Base-by-base conservation (phyloP, 2,113 vertebrate genomes). In the Stegastes partitus region DNA sequence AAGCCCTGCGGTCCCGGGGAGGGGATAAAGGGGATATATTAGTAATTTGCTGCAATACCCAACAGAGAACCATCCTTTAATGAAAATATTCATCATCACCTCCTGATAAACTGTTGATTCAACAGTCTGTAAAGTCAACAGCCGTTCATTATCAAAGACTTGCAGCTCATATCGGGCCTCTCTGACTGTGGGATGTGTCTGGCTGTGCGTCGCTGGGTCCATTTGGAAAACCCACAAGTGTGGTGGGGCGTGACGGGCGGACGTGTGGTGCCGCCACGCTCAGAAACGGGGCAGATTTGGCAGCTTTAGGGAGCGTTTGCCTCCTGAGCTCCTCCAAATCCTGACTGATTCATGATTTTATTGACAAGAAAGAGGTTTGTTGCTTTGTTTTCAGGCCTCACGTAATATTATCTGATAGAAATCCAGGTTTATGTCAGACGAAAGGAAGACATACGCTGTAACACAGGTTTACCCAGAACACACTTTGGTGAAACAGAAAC, bases 1-100 rank as follows among this genome's bases (percentile, higher is more conserved):
- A 89, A 90, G 77, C 69, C 78, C 77, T 76, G 71, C 56, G 84
- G 62, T 84, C 50, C 28, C 2, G 68, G 57, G 56, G 64, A 64
- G 49, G 68, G 87, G 87, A 87, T 89, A 25, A 84, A 81, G 31
- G 10, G 75, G 85, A 86, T 91, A 74, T 58, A 85, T 84, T 61
- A 54, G 73, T 86, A 84, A 91, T 91, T 87, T 80, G 76, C 70
- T 51, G 53, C 75, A 73, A 67, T 58, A 67, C 63, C 83, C 71
- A 67, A n/a, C 68, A 66, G 84, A 73, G 80, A 82, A 78, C n/a
- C 22, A 77, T 77, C 81, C 69, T 62, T 80, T 77, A 84, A 82
- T 87, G 65, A 85, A 80, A 87, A 87, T 82, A 74, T 76, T 83
- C 31, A 72, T 87, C 82, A 68, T 79, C 71, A 63, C 63, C 64